Percentiles rank a stretch among this genome's conserved stretches.
Evolutionary conservation across 2,888 invertebrate genomes (phyloP).

Genomic region (Buathra laborator): DNA sequence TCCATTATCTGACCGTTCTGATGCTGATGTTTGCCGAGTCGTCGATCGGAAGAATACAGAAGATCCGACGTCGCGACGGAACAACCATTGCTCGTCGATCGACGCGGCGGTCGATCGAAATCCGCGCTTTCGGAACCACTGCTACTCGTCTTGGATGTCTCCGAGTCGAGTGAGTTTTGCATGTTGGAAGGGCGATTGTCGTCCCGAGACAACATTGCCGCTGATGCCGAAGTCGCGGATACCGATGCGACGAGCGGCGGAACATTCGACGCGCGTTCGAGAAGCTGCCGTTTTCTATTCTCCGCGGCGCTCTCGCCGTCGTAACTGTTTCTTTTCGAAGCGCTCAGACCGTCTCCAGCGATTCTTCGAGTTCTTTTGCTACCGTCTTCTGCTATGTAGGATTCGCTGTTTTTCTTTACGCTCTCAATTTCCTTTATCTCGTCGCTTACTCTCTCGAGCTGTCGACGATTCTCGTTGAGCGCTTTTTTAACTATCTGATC

Average conservation of each 20-base stretch:
- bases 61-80: constrained; percentile 76
- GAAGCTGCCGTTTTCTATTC: constrained; percentile 44
- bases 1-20: constrained; percentile 77
- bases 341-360: constrained; percentile 52
- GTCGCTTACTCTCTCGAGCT: constrained; percentile 83
- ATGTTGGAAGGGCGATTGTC: constrained; percentile 41
- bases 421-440: constrained; percentile 83
- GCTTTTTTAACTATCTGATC: constrained; percentile 84
- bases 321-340: constrained; percentile 79
- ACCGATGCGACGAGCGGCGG: constrained; percentile 49
- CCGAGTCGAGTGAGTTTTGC: constrained; percentile 71
- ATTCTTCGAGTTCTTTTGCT: constrained; percentile 60
- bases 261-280: constrained; percentile 44
- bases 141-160: constrained; percentile 77
- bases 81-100: constrained; percentile 75
- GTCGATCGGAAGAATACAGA: constrained; percentile 78
- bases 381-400: constrained; percentile 68
- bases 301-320: constrained; percentile 74
- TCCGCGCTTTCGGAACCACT: constrained; percentile 74
- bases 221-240: constrained; percentile 32
- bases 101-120: constrained; percentile 67
- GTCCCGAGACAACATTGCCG: constrained; percentile 29
- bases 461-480: constrained; percentile 82
- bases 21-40: constrained; percentile 70
- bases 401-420: constrained; percentile 81